Evolutionary conservation across 2,888 invertebrate species (phyloP).

Genomic region (Eurytoma adleriae): DNA sequence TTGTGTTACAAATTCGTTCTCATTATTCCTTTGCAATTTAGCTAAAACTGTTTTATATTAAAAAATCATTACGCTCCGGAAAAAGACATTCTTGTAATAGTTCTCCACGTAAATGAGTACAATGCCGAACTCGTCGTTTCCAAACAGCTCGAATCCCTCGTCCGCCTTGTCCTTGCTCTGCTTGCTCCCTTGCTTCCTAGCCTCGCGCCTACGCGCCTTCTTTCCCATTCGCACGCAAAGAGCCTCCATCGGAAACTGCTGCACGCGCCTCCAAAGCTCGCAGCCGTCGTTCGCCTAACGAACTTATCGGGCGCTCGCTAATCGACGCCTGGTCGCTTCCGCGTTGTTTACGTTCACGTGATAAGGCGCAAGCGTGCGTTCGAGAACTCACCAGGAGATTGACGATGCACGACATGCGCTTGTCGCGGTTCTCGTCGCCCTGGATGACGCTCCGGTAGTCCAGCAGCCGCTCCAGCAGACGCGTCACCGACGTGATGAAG

Average conservation of each 20-base stretch:
- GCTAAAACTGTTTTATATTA: no score
- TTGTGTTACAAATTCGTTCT: no score
- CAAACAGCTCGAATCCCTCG: no score
- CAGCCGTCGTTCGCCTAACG: constrained; percentile 24
- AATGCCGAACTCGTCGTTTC: constrained; percentile 34
- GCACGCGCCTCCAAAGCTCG: not conserved
- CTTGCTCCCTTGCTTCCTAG: not conserved
- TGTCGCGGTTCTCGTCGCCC: constrained; percentile 96
- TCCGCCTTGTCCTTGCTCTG: not conserved
- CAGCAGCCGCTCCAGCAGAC: constrained; percentile 89
- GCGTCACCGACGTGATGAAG: constrained; percentile 94
- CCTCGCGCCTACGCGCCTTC: constrained; percentile 29
- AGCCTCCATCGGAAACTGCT: constrained; percentile 46
- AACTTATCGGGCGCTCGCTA: constrained; percentile 36
- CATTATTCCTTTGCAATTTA: no score
- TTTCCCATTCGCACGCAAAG: constrained; percentile 41
- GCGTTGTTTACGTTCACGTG: constrained; percentile 22
- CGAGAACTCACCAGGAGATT: constrained; percentile 85
- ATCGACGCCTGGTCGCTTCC: not conserved
- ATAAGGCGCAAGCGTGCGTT: not conserved
- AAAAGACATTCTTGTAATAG: constrained; percentile 47
- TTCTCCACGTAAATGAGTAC: constrained; percentile 40
- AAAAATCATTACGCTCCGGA: not conserved
- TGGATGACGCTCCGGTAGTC: constrained; percentile 97
- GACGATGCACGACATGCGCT: constrained; percentile 97